Base-by-base conservation (phyloP, 2,113 vertebrate genomes). In the Thunnus thynnus region DNA sequence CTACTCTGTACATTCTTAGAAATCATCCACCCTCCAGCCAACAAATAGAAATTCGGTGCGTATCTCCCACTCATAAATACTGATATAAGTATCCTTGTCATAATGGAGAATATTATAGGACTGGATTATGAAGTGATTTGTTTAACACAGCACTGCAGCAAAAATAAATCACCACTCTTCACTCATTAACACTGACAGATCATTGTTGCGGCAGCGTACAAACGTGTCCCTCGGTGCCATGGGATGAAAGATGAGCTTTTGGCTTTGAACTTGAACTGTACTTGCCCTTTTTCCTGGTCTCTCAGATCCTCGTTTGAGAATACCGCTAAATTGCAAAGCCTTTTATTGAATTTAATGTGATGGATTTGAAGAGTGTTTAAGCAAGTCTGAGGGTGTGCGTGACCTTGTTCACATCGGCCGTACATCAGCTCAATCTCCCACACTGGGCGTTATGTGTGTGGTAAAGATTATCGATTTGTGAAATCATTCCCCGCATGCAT, bases 191-290 rank as follows among this genome's bases (percentile, higher is more conserved):
- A 51, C 9, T 55, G 91, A 89, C 84, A 79, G 63, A 78, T 78
- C 82, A 69, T 82, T 87, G 84, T 86, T 80, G 71, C 78, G 54
- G 86, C 62, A 13, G 79, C 18, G 47, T 27, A 55, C 82, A 68
- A 77, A 87, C 72, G 69, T 86, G 82, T 86, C 83, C 83, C 85
- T 51, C 20, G 17, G 25, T 66, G 79, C 82, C 83, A n/a, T 0
- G 1, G 20, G 48, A 72, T 85, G 89, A 94, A 88, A 81, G 88
- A 92, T 90, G 91, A 88, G 86, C 84, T 72, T 52, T 30, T 70
- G 81, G 82, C 76, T 86, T 86, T 90, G 86, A 89, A 89, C 91
- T 94, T 93, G 88, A 90, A 90, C 91, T 86, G 81, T 22, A 73
- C 82, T 91, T 87, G 82, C 58, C 76, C 76, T 56, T 77, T 67